Evolutionary conservation across 1,140 invertebrate genomes (phyloP).

Genomic region (Euwallacea similis): DNA sequence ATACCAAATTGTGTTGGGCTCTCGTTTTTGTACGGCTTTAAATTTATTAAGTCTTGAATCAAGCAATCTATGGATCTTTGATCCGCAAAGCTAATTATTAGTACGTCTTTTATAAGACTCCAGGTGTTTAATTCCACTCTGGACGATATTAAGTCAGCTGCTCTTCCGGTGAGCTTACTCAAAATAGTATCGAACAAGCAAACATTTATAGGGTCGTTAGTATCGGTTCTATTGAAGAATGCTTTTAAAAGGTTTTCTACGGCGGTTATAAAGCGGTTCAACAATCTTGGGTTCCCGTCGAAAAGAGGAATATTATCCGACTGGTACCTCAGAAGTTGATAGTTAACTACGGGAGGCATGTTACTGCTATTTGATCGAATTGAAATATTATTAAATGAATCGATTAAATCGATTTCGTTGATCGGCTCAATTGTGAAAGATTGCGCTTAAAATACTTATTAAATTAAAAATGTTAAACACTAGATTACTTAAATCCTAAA

Average conservation of each 20-base stretch:
- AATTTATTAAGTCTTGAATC: constrained; percentile 35
- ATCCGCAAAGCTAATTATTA: constrained; percentile 34
- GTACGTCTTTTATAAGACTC: constrained; percentile 27
- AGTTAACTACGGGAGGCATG: constrained; percentile 16
- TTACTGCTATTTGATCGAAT: constrained; percentile 9
- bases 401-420: too few relatives aligned
- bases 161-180: constrained; percentile 36
- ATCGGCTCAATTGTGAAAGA: too few relatives aligned
- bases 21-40: constrained; percentile 38
- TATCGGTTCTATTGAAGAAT: constrained; percentile 3
- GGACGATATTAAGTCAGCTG: constrained; percentile 31
- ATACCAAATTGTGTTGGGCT: constrained; percentile 33
- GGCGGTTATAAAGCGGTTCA: constrained; percentile 17
- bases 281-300: constrained; percentile 25
- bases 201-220: constrained; percentile 26
- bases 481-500: too few relatives aligned
- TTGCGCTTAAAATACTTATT: too few relatives aligned
- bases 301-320: constrained; percentile 30
- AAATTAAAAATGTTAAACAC: too few relatives aligned
- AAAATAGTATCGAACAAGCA: constrained; percentile 28
- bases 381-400: too few relatives aligned
- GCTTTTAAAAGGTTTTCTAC: constrained; percentile 22
- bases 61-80: constrained; percentile 40
- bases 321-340: constrained; percentile 19
- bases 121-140: constrained; percentile 37